Percentiles rank a stretch among this genome's conserved stretches.
Conservation (phyloP, 2,888 invertebrate genomes). For the Lithophane ornitopus region DNA sequence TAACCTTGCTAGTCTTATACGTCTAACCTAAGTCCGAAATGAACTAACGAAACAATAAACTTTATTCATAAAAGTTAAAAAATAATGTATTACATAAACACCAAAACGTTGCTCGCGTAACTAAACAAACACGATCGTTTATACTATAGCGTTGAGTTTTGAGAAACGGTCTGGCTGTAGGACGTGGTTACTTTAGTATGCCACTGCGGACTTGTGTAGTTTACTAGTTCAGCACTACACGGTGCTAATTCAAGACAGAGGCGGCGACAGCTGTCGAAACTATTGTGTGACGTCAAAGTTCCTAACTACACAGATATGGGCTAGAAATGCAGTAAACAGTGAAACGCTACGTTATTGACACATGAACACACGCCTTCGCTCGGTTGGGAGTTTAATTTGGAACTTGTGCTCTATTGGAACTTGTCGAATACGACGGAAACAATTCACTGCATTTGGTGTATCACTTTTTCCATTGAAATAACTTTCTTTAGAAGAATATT, state of each 20-base stretch:
- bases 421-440: conserved; percentile 7
- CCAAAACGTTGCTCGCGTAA: conserved; percentile 59
- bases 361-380: conserved; percentile 26
- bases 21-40: conserved; percentile 8
- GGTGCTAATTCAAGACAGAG: conserved; percentile 27
- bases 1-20: neutral
- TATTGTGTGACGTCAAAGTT: conserved; percentile 51
- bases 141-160: conserved; percentile 62
- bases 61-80: conserved; percentile 28
- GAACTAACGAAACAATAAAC: conserved; percentile 5
- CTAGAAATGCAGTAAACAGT: conserved; percentile 42
- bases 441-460: neutral
- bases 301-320: conserved; percentile 33
- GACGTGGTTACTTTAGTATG: conserved; percentile 12
- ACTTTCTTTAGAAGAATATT: neutral
- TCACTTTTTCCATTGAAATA: neutral
- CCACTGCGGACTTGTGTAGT: conserved; percentile 10
- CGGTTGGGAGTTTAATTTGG: conserved; percentile 45
- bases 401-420: conserved; percentile 20
- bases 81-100: conserved; percentile 46
- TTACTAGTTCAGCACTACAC: conserved; percentile 14
- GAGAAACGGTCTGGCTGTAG: conserved; percentile 45
- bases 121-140: conserved; percentile 64
- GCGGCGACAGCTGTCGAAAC: conserved; percentile 41
- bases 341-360: conserved; percentile 42